A percentile compares a stretch with the other conserved stretches of the same genome.
Conservation (phyloP, 2,888 invertebrate species). For the Xestia rhomboidea region DNA sequence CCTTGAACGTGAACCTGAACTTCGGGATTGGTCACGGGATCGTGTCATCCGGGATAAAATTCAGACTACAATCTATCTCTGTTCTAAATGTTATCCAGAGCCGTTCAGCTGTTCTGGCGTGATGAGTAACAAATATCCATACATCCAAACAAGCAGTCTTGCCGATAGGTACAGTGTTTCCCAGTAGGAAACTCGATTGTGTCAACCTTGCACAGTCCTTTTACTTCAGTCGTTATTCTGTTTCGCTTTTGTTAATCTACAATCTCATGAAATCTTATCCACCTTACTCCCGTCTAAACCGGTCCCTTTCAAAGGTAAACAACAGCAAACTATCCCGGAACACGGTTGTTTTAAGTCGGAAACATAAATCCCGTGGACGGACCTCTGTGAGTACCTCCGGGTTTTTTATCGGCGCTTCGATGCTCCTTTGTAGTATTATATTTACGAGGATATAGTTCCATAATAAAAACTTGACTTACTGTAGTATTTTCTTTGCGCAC, state of each 20-base stretch:
- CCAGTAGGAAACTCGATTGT: neutral
- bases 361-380: slow-evolving; percentile 68
- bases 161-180: too few relatives aligned
- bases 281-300: neutral
- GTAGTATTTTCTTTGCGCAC: neutral
- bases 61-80: too few relatives aligned
- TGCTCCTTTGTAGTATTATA: slow-evolving; percentile 52
- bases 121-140: neutral
- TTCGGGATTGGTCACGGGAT: too few relatives aligned
- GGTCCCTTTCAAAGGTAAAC: slow-evolving; percentile 66
- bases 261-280: slow-evolving; percentile 17
- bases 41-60: too few relatives aligned
- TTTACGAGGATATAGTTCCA: neutral
- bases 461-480: neutral
- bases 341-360: slow-evolving; percentile 65
- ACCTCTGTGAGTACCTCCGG: slow-evolving; percentile 38
- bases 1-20: too few relatives aligned
- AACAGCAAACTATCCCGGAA: slow-evolving; percentile 65
- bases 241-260: neutral
- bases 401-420: slow-evolving; percentile 53
- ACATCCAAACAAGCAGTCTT: neutral
- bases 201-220: neutral
- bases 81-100: too few relatives aligned
- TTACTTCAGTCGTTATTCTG: neutral
- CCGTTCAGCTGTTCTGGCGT: neutral